Percentiles rank a stretch among this genome's conserved stretches.
Conservation (phyloP, 64 coral and sea anemone genomes). For the Montipora sp. region DNA sequence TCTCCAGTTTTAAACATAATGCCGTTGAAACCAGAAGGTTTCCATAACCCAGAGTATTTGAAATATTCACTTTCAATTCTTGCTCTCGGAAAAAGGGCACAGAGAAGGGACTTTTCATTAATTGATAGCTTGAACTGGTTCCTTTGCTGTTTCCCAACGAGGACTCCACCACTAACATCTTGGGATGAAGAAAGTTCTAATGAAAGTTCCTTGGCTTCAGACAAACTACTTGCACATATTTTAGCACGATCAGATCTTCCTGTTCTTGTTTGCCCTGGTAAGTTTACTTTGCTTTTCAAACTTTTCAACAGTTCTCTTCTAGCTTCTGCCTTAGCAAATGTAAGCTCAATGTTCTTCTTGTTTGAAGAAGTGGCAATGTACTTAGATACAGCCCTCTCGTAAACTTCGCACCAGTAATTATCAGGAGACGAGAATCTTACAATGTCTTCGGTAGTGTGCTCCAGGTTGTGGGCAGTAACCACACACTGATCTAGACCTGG, state of each 20-base stretch:
- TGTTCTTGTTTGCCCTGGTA: too few relatives aligned
- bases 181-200: not conserved
- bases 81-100: not conserved
- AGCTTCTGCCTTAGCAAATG: too few relatives aligned
- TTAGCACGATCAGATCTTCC: not conserved
- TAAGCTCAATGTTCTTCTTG: too few relatives aligned
- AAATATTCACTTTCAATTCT: not conserved
- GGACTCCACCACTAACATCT: not conserved
- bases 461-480: too few relatives aligned
- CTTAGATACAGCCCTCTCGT: not conserved
- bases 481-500: too few relatives aligned
- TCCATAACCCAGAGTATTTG: not conserved
- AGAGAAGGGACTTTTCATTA: not conserved
- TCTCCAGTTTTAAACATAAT: not conserved
- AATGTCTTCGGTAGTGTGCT: too few relatives aligned
- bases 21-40: not conserved
- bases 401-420: not conserved
- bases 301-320: too few relatives aligned
- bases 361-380: not conserved
- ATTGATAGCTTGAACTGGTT: not conserved
- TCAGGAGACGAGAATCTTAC: too few relatives aligned
- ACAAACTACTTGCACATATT: conserved; percentile 3
- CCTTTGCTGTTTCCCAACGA: not conserved
- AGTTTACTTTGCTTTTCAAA: too few relatives aligned
- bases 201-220: not conserved